Conservation (phyloP, 2,797 vertebrate genomes). For the Clarias laeviceps region DNA sequence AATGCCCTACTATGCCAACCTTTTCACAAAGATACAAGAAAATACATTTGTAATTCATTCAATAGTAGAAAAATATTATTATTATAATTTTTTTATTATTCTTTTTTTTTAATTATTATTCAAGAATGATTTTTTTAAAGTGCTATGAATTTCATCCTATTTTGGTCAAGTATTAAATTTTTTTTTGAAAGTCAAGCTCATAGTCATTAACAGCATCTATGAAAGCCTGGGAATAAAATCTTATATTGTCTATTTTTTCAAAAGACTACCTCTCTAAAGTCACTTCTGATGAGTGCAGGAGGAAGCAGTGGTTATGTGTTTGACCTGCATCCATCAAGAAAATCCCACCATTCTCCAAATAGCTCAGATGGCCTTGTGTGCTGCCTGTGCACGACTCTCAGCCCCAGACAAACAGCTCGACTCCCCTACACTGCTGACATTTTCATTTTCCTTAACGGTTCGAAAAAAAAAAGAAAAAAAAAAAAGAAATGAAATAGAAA, state of each 20-base stretch:
- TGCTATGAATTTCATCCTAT: neutral
- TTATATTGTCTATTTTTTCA: neutral
- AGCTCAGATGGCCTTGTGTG: slow-evolving; percentile 8
- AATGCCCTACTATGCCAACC: neutral
- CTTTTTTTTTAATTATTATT: too few relatives aligned
- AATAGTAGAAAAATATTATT: neutral
- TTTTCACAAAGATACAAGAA: neutral
- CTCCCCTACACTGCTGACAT: slow-evolving; percentile 43
- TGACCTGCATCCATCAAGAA: slow-evolving; percentile 34
- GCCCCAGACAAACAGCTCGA: slow-evolving; percentile 18
- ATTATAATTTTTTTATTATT: neutral
- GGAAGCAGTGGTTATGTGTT: neutral
- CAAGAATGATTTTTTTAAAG: neutral
- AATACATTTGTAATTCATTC: neutral
- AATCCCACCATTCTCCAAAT: slow-evolving; percentile 4
- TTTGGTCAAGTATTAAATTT: neutral
- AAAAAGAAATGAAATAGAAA: neutral
- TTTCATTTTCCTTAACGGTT: slow-evolving; percentile 47
- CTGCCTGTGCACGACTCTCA: slow-evolving; percentile 3
- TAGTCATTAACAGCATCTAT: neutral
- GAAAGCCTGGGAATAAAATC: neutral
- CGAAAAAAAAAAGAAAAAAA: neutral
- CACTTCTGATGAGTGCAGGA: neutral
- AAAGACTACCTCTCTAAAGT: neutral
- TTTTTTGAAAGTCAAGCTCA: neutral